Base-by-base conservation (phyloP, 2,113 vertebrate genomes). In the Chaenogobius annularis region DNA sequence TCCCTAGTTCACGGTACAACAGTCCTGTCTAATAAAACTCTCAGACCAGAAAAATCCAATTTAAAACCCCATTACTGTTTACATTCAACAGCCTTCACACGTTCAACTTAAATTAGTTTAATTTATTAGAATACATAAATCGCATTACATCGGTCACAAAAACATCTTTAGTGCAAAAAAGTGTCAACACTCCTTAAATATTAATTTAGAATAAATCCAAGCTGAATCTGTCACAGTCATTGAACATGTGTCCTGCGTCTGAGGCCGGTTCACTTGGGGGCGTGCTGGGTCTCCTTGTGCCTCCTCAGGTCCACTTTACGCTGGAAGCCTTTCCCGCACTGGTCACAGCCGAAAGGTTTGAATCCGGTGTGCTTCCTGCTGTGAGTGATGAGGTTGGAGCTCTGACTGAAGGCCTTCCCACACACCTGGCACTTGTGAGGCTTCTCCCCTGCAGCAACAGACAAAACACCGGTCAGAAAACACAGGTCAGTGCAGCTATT, bases 371-470 rank as follows among this genome's bases (percentile, higher is more conserved):
- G 98, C 80, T 99, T 99, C 73, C 98, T 94, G 91, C 96, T 99
- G 92, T 99, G 98, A 0, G 98, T 99, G 94, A 99, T 98, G 79
- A 99, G 95, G 90, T 99, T 98, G 87, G 97, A 99, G 90, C 97
- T 99, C 93, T 99, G 97, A 73, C 98, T 99, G 92, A 99, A 99
- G 1, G 97, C 98, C 88, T 99, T 99, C 59, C 98, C 98, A 56
- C 98, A 99, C 84, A 99, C 97, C 93, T 98, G 96, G 84, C 98
- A 99, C 88, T 98, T 98, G 92, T 99, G 97, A 65, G 98, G 98
- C 85, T 99, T 99, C 91, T 99, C 98, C 75, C 98, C 98, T 99
- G 88, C 12, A 75, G 66, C 48, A 77, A 10, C 22, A 50, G 6
- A 5, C 37, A 40, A 6, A 40, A 40, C 37, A 40, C 37, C 2